These are phyloP conservation scores for Elysia crispata DNA, from an alignment of 2,888 invertebrate genomes.

Conservation along the genomic window DNA sequence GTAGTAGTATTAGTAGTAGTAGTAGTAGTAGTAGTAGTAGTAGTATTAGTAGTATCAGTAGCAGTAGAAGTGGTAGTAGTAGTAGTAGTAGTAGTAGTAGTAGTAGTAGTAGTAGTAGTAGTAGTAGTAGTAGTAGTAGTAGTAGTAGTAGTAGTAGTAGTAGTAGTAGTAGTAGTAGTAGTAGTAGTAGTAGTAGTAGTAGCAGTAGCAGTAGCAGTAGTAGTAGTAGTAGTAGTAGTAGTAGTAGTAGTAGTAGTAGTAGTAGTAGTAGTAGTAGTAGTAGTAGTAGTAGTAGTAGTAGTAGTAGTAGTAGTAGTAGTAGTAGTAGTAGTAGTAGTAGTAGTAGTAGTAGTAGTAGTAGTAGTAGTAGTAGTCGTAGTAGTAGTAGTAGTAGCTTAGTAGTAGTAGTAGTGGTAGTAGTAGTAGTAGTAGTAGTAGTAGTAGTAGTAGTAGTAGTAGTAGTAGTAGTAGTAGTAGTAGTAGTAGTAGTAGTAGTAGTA, in stretches of 20 bases:
- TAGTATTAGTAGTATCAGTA: too few relatives aligned
- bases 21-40: too few relatives aligned
- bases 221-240: slow-evolving; percentile 9
- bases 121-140: slow-evolving; percentile 9
- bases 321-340: neutral
- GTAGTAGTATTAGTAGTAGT: too few relatives aligned
- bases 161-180: slow-evolving; percentile 4
- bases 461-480: slow-evolving; percentile 9
- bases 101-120: slow-evolving; percentile 9
- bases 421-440: slow-evolving; percentile 4
- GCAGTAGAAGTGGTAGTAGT: neutral
- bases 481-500: neutral
- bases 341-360: slow-evolving; percentile 9
- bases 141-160: slow-evolving; percentile 9
- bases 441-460: slow-evolving; percentile 9
- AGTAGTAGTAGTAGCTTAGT: too few relatives aligned
- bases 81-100: slow-evolving; percentile 9
- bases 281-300: neutral
- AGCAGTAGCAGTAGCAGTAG: neutral
- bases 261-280: neutral
- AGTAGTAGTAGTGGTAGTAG: neutral
- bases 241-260: slow-evolving; percentile 9
- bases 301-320: slow-evolving; percentile 4
- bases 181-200: slow-evolving; percentile 9
- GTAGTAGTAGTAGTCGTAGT: too few relatives aligned